phyloP scores from a whole-genome alignment of 2,888 invertebrate species.

The Beris morrisii region DNA sequence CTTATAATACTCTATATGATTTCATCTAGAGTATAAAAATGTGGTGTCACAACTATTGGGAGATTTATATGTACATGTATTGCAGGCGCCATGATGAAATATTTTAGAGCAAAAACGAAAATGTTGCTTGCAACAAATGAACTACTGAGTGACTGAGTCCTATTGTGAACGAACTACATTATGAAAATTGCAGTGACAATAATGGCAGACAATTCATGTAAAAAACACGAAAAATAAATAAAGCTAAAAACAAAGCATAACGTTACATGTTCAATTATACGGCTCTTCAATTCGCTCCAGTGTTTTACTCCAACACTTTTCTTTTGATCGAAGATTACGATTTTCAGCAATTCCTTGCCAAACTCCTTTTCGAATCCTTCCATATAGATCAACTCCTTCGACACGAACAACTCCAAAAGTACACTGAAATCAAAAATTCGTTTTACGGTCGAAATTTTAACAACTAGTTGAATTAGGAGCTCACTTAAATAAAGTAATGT shows the following conservation, averaged over 20 bases:
- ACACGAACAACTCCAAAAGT: slow-evolving; percentile 83
- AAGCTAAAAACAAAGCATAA: slow-evolving; percentile 44
- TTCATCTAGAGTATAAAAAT: no score
- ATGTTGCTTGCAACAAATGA: no score
- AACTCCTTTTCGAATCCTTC: slow-evolving; percentile 73
- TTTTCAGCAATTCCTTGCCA: slow-evolving; percentile 72
- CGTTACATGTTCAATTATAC: slow-evolving; percentile 85
- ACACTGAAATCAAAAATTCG: slow-evolving; percentile 28
- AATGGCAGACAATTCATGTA: no score
- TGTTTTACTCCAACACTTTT: slow-evolving; percentile 79
- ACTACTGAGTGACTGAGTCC: no score
- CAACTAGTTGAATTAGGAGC: not conserved
- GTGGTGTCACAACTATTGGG: no score
- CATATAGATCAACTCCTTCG: slow-evolving; percentile 91
- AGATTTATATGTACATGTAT: no score
- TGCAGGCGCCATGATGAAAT: no score
- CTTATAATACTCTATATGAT: no score
- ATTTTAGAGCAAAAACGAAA: no score
- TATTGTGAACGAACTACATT: no score
- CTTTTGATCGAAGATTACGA: slow-evolving; percentile 72
- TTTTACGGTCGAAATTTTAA: not conserved
- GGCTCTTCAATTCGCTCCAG: slow-evolving; percentile 85
- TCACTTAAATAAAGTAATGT: slow-evolving; percentile 67
- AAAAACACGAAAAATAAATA: no score
- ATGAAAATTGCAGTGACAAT: no score